Conservation (phyloP, 2,888 invertebrate genomes). For the Atherix ibis region DNA sequence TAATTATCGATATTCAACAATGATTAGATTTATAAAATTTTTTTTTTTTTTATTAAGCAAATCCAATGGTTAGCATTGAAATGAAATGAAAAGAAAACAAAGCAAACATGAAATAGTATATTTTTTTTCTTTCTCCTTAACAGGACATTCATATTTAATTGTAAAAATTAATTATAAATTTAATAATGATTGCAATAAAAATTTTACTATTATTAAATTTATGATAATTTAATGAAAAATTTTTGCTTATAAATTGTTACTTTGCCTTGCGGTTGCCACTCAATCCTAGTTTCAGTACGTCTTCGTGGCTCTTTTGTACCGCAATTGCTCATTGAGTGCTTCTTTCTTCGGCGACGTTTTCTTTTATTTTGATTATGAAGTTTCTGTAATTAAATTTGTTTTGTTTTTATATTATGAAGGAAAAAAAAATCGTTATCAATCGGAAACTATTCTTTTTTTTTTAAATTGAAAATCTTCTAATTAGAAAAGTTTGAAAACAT, state of each 20-base stretch:
- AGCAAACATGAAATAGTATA: slow-evolving; percentile 12
- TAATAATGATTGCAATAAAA: too few species aligned
- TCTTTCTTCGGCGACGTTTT: slow-evolving; percentile 31
- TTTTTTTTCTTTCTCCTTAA: too few species aligned
- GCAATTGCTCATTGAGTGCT: slow-evolving; percentile 33
- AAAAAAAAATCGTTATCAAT: too few species aligned
- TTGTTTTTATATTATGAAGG: too few species aligned
- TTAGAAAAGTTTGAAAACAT: slow-evolving; percentile 32
- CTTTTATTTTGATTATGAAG: slow-evolving; percentile 21
- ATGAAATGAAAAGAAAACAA: slow-evolving; percentile 6
- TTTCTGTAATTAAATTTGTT: background rate
- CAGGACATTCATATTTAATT: too few species aligned
- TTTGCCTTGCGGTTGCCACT: slow-evolving; percentile 43
- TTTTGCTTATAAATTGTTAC: slow-evolving; percentile 16
- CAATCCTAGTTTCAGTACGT: slow-evolving; percentile 37
- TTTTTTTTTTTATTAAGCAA: background rate
- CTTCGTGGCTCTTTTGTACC: slow-evolving; percentile 39
- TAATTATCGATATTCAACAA: too few species aligned
- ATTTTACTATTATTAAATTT: too few species aligned
- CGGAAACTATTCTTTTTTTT: too few species aligned
- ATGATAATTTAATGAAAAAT: slow-evolving; percentile 1
- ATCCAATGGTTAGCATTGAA: slow-evolving; percentile 1
- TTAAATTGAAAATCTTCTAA: too few species aligned
- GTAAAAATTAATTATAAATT: too few species aligned
- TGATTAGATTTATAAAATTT: background rate